phyloP scores from a whole-genome alignment of 2,888 invertebrate species.

The Phragmatobia fuliginosa region DNA sequence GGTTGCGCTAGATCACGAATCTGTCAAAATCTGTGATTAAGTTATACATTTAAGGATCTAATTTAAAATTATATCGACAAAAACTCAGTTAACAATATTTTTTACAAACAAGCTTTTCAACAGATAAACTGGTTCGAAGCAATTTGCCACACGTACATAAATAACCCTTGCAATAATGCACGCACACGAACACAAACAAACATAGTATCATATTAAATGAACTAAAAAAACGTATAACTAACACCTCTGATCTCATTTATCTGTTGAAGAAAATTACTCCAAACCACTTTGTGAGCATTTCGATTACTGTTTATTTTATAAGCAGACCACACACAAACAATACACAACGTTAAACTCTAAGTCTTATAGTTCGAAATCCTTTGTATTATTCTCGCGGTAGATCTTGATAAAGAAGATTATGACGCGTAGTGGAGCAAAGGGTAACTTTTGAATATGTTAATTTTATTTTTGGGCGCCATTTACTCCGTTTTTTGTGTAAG shows the following conservation, averaged over 20 bases:
- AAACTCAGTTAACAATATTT: not conserved
- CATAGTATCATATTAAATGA: constrained; percentile 33
- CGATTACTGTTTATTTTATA: constrained; percentile 52
- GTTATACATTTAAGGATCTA: not conserved
- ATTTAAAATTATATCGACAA: not conserved
- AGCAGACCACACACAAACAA: constrained; percentile 4
- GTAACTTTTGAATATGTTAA: constrained; percentile 68
- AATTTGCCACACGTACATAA: not conserved
- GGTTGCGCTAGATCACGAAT: no score
- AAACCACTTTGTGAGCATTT: constrained; percentile 51
- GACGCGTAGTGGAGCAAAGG: constrained; percentile 58
- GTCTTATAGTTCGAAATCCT: constrained; percentile 37
- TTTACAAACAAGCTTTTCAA: not conserved
- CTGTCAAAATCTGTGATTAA: not conserved
- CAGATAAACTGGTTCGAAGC: not conserved
- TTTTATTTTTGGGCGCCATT: constrained; percentile 65
- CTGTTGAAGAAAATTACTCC: constrained; percentile 53
- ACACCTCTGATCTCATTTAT: constrained; percentile 58
- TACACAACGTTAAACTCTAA: constrained; percentile 25
- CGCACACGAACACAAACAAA: not conserved
- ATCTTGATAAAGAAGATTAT: constrained; percentile 65
- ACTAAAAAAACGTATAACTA: constrained; percentile 49
- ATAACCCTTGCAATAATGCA: constrained; percentile 10
- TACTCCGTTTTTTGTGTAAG: constrained; percentile 57
- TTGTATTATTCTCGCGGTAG: constrained; percentile 33